A percentile compares a stretch with the other conserved stretches of the same genome.
These are phyloP conservation scores for Liasis olivaceus DNA, from an alignment of 2,797 vertebrate species.

Conservation along the genomic window DNA sequence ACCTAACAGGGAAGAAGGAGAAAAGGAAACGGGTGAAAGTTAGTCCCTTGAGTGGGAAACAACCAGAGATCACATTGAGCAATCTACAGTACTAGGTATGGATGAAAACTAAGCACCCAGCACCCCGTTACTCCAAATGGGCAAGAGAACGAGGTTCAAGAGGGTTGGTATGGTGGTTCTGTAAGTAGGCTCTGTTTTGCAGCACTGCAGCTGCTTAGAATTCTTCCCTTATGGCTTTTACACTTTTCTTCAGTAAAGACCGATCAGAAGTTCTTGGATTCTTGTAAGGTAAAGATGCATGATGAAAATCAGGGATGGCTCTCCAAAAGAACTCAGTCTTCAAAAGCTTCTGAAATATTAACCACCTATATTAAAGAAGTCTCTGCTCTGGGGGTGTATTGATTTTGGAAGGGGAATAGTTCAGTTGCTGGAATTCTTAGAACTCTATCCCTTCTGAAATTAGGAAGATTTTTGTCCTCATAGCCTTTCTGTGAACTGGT, in stretches of 20 bases:
- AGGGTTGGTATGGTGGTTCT: background rate
- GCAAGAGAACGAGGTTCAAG: background rate
- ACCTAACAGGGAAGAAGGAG: conserved; percentile 74
- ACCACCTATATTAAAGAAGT: background rate
- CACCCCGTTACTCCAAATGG: background rate
- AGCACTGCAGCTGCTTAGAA: background rate
- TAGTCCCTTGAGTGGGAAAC: background rate
- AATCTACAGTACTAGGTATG: background rate
- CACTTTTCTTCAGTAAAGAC: background rate
- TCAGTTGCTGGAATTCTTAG: background rate
- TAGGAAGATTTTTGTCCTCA: background rate
- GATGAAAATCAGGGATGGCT: background rate
- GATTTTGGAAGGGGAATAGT: background rate
- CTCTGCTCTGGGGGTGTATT: background rate
- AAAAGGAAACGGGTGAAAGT: background rate
- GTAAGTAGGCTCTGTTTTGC: background rate
- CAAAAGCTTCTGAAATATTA: background rate
- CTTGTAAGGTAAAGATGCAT: background rate
- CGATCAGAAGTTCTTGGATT: background rate
- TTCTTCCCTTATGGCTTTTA: background rate
- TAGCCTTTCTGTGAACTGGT: background rate
- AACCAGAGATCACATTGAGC: background rate
- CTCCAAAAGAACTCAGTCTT: background rate
- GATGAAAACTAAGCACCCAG: background rate
- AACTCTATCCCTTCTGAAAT: too few species aligned